Conservation (phyloP, 2,888 invertebrate genomes). For the Mythimna vitellina region DNA sequence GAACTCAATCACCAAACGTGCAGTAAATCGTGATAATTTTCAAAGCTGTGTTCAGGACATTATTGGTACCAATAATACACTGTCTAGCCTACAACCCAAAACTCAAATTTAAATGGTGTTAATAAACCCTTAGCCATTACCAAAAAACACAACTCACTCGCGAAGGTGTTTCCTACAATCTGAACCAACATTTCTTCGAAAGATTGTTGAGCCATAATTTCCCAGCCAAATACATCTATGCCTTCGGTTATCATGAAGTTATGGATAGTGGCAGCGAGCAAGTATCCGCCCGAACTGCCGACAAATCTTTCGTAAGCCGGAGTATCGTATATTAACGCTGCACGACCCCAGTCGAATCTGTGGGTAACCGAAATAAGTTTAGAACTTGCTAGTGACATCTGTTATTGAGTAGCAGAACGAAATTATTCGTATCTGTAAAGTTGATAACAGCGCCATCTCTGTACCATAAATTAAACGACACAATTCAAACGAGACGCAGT, state of each 20-base stretch:
- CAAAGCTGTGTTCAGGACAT: slow-evolving; percentile 14
- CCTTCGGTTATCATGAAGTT: slow-evolving; percentile 86
- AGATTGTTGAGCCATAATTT: slow-evolving; percentile 79
- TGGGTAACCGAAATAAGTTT: slow-evolving; percentile 55
- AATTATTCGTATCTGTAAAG: background rate
- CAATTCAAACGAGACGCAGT: background rate
- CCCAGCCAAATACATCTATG: slow-evolving; percentile 77
- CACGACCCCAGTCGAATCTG: slow-evolving; percentile 94
- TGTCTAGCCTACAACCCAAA: background rate
- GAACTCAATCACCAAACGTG: slow-evolving; percentile 47
- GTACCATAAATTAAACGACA: background rate
- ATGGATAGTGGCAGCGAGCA: slow-evolving; percentile 94
- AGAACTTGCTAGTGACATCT: slow-evolving; percentile 72
- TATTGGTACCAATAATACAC: slow-evolving; percentile 3
- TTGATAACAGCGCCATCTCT: slow-evolving; percentile 39
- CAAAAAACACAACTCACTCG: slow-evolving; percentile 87
- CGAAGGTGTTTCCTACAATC: slow-evolving; percentile 87
- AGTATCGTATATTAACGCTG: slow-evolving; percentile 94
- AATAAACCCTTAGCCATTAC: slow-evolving; percentile 38
- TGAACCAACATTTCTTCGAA: slow-evolving; percentile 87
- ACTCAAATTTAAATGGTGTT: slow-evolving; percentile 15
- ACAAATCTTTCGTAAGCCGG: slow-evolving; percentile 92
- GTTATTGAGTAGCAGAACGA: slow-evolving; percentile 62
- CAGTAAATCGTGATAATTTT: slow-evolving; percentile 35
- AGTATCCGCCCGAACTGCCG: slow-evolving; percentile 94